Conservation (phyloP, 2,888 invertebrate genomes). For the Drosophila merina region DNA sequence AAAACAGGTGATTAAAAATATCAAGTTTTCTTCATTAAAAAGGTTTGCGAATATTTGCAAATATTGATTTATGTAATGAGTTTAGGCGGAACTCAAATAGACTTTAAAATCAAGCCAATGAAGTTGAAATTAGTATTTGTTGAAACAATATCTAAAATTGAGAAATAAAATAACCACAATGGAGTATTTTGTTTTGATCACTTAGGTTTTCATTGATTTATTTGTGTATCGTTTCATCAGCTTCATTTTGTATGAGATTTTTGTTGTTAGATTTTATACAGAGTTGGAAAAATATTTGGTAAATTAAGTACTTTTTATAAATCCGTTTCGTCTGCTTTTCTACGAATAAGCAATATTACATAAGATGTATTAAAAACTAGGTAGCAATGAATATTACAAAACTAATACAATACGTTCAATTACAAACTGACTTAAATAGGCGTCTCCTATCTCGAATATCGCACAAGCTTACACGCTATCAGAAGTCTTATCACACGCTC, state of each 20-base stretch:
- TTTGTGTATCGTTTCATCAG: conserved; percentile 59
- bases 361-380: conserved; percentile 56
- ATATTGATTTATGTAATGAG: conserved; percentile 1
- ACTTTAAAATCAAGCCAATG: not conserved
- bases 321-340: conserved; percentile 70
- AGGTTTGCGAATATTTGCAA: not conserved
- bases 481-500: conserved; percentile 78
- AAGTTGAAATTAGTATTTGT: not conserved
- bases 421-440: conserved; percentile 78
- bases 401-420: conserved; percentile 79
- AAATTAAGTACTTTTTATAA: conserved; percentile 79
- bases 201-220: conserved; percentile 55
- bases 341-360: conserved; percentile 56
- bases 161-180: not conserved
- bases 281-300: conserved; percentile 72
- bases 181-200: conserved; percentile 60
- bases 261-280: conserved; percentile 53
- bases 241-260: conserved; percentile 54
- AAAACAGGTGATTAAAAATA: not conserved
- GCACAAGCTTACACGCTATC: conserved; percentile 64
- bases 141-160: not conserved
- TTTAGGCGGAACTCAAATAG: not conserved
- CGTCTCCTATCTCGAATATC: conserved; percentile 44
- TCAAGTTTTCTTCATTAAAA: not conserved
- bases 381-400: conserved; percentile 68